Evolutionary conservation across 2,113 vertebrate species (phyloP).

Genomic region (Sarotherodon lohbergeri): DNA sequence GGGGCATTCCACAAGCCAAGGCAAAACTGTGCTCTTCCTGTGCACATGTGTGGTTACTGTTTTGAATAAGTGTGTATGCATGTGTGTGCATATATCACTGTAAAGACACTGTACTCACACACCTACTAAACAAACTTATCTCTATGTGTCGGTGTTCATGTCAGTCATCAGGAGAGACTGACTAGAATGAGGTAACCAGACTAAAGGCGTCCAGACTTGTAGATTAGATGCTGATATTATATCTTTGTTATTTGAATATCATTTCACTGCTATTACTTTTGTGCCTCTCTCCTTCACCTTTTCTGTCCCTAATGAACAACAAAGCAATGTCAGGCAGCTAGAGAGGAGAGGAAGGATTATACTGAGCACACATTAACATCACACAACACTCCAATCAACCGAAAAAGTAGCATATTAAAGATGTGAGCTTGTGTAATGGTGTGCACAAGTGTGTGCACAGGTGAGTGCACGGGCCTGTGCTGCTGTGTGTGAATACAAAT

Average conservation of each 20-base stretch:
- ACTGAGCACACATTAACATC: neutral
- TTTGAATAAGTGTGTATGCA: neutral
- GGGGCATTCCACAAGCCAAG: neutral
- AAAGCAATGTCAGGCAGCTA: slow-evolving; percentile 9
- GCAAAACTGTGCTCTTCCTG: neutral
- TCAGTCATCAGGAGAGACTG: slow-evolving; percentile 1
- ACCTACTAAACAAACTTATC: slow-evolving; percentile 40
- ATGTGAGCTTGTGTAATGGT: neutral
- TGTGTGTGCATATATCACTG: neutral
- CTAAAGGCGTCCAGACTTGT: neutral
- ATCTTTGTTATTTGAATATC: slow-evolving; percentile 13
- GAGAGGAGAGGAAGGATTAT: neutral
- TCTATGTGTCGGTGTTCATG: neutral
- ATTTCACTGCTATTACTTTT: neutral
- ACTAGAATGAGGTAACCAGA: neutral
- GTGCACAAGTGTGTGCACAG: neutral
- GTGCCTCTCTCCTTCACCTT: neutral
- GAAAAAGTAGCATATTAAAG: slow-evolving; percentile 37
- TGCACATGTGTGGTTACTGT: neutral
- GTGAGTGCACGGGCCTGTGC: neutral
- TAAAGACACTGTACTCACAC: neutral
- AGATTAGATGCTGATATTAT: slow-evolving; percentile 24
- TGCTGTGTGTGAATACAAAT: neutral
- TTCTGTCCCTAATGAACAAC: slow-evolving; percentile 36
- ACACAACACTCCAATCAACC: slow-evolving; percentile 30